phyloP scores from a whole-genome alignment of 2,797 vertebrate species.

The Heterohyrax brucei region DNA sequence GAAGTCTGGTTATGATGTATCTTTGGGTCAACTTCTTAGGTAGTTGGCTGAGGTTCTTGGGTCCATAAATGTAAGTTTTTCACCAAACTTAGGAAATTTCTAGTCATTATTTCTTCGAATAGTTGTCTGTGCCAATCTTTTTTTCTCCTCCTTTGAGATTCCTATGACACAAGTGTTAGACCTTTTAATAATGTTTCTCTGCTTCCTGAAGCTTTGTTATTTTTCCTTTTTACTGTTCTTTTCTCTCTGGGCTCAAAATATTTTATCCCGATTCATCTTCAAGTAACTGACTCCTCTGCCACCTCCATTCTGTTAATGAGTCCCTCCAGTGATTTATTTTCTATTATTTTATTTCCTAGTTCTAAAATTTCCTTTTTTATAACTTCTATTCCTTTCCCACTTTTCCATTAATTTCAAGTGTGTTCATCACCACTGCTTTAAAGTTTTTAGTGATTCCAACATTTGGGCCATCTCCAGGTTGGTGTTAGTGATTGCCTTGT shows the following conservation, averaged over 20 bases:
- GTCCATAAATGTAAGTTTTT: too few relatives aligned
- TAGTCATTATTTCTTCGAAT: too few relatives aligned
- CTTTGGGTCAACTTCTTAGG: too few relatives aligned
- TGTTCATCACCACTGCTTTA: background rate
- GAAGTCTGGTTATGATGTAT: too few relatives aligned
- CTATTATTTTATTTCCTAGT: background rate
- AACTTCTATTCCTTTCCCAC: conserved; percentile 8
- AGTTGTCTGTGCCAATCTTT: background rate
- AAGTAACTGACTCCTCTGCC: too few relatives aligned
- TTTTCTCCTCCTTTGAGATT: background rate
- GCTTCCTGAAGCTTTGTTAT: background rate
- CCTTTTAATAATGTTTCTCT: background rate
- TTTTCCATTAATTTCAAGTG: conserved; percentile 20
- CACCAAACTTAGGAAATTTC: too few relatives aligned
- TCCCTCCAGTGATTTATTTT: too few relatives aligned
- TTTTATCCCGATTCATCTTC: background rate
- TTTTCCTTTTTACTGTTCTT: background rate
- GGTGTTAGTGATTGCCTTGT: background rate
- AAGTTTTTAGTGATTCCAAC: background rate
- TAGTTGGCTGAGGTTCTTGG: too few relatives aligned
- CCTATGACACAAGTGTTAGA: background rate
- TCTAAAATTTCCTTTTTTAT: conserved; percentile 1
- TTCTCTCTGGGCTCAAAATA: background rate
- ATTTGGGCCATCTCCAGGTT: background rate
- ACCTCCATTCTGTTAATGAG: too few relatives aligned